phyloP scores from a whole-genome alignment of 2,113 vertebrate genomes.

The Oryzias celebensis region DNA sequence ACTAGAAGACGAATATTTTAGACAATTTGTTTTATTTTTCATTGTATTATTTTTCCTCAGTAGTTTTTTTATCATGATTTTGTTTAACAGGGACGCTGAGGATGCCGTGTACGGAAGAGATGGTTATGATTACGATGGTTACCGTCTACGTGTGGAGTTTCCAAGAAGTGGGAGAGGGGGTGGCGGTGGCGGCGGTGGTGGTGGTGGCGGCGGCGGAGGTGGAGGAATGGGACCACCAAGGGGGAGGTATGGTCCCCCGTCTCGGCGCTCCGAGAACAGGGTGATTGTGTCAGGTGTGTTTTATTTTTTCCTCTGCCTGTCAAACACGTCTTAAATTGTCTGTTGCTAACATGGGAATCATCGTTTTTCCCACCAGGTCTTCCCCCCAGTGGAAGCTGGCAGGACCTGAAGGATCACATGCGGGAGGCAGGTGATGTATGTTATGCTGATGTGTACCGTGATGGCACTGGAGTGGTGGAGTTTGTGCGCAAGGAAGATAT shows the following conservation, averaged over 20 bases:
- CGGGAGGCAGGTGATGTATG: conserved; percentile 86
- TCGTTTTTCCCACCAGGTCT: conserved; percentile 68
- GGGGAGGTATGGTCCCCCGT: conserved; percentile 82
- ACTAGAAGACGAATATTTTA: no score
- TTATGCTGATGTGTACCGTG: conserved; percentile 85
- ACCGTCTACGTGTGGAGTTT: conserved; percentile 87
- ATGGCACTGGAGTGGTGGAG: conserved; percentile 84
- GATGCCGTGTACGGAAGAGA: conserved; percentile 84
- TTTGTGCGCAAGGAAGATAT: conserved; percentile 90
- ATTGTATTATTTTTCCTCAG: neutral
- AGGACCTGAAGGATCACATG: conserved; percentile 89
- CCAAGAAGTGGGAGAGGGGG: conserved; percentile 76
- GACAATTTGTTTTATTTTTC: neutral
- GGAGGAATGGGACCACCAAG: conserved; percentile 70
- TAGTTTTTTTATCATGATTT: neutral
- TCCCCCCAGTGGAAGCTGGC: conserved; percentile 87
- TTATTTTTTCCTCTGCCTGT: no score
- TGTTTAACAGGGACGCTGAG: conserved; percentile 80
- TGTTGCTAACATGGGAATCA: neutral
- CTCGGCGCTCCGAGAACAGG: conserved; percentile 88
- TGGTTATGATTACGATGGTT: conserved; percentile 83
- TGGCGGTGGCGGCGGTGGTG: conserved; percentile 55
- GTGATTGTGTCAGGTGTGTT: conserved; percentile 88
- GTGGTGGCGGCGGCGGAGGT: conserved; percentile 64
- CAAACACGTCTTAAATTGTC: no score